Conservation (phyloP, 2,113 vertebrate genomes). For the Paratilapia polleni region DNA sequence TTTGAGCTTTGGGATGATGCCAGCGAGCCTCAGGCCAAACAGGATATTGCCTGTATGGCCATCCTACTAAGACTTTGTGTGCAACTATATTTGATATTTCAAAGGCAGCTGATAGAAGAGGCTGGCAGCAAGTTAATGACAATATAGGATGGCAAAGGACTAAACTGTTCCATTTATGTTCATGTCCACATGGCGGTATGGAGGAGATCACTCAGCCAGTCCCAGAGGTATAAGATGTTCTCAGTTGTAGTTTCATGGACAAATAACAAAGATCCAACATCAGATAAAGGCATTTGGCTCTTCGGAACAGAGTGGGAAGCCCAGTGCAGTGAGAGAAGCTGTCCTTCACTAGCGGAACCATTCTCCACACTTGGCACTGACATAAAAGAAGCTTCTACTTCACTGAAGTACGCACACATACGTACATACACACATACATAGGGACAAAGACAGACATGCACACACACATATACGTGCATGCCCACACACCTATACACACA, state of each 20-base stretch:
- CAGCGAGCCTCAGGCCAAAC: constrained; percentile 41
- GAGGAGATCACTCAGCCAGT: constrained; percentile 69
- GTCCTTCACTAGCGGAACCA: constrained; percentile 75
- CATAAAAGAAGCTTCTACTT: constrained; percentile 77
- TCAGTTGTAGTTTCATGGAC: constrained; percentile 82
- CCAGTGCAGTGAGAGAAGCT: constrained; percentile 75
- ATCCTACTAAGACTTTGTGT: constrained; percentile 50
- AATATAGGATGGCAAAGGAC: constrained; percentile 63
- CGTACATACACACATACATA: constrained; percentile 47
- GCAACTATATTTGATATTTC: constrained; percentile 59
- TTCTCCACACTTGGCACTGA: constrained; percentile 80
- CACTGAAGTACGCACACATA: constrained; percentile 72
- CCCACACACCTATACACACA: constrained; percentile 37
- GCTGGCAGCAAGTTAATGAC: constrained; percentile 63
- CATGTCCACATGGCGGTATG: constrained; percentile 69
- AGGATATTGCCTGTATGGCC: constrained; percentile 50
- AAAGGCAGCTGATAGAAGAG: constrained; percentile 55
- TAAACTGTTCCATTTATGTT: constrained; percentile 68
- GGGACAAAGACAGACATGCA: constrained; percentile 52
- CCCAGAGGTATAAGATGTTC: constrained; percentile 79
- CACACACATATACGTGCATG: constrained; percentile 27
- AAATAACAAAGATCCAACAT: constrained; percentile 82
- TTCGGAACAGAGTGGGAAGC: constrained; percentile 76
- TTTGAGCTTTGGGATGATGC: constrained; percentile 42
- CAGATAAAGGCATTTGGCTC: constrained; percentile 79